phyloP scores from a whole-genome alignment of 2,113 vertebrate species.

The Gymnobelideus leadbeateri region DNA sequence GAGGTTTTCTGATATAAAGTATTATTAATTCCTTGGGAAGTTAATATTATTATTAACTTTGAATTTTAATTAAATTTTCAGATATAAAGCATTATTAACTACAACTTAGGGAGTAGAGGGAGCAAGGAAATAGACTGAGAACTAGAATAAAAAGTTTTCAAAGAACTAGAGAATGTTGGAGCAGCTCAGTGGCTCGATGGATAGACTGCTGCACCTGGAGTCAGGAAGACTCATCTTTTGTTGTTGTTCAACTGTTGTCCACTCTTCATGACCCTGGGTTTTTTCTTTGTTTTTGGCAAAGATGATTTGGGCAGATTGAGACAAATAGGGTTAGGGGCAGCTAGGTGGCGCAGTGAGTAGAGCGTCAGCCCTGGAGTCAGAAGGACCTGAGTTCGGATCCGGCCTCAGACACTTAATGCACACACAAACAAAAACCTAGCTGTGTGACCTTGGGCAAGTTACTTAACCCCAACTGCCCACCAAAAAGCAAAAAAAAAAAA shows the following conservation, averaged over 20 bases:
- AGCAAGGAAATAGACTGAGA: not conserved
- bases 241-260: not conserved
- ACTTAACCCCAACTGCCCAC: no score
- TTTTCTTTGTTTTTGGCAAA: not conserved
- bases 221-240: not conserved
- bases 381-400: no score
- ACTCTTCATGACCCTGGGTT: not conserved
- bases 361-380: no score
- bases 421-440: no score
- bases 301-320: no score
- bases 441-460: no score
- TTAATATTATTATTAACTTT: not conserved
- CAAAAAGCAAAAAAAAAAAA: no score
- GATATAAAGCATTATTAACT: not conserved
- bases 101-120: not conserved
- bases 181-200: not conserved
- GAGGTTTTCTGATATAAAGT: not conserved
- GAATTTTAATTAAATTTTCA: not conserved
- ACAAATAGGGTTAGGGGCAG: no score
- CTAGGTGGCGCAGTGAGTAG: no score
- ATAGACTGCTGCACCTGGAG: not conserved
- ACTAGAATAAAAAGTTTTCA: not conserved
- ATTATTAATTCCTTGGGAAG: not conserved
- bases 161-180: not conserved
- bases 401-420: no score